A percentile compares a stretch with the other conserved stretches of the same genome.
Conservation (phyloP, 2,888 invertebrate genomes). For the Actias luna region DNA sequence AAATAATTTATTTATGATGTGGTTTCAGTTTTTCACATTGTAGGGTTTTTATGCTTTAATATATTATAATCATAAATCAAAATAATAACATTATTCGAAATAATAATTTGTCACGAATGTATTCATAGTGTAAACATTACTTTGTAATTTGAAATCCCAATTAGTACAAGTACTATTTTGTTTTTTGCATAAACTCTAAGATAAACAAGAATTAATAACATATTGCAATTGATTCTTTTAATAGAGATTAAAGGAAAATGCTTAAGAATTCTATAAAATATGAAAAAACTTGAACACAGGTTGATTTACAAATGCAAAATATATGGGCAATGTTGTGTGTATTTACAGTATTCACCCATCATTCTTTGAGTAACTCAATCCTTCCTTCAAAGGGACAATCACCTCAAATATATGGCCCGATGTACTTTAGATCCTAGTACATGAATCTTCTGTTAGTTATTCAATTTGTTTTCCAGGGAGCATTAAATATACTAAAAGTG, state of each 20-base stretch:
- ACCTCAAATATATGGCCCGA: conserved; percentile 70
- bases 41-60: too few species aligned
- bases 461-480: conserved; percentile 67
- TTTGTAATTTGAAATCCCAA: too few species aligned
- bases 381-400: conserved; percentile 64
- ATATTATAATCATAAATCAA: too few species aligned
- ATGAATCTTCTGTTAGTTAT: conserved; percentile 76
- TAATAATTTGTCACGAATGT: too few species aligned
- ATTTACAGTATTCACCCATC: conserved; percentile 11
- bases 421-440: conserved; percentile 64
- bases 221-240: too few species aligned
- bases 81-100: too few species aligned
- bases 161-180: too few species aligned
- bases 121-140: too few species aligned
- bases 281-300: neutral
- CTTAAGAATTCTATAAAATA: neutral
- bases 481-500: conserved; percentile 36
- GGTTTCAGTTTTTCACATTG: conserved; percentile 7
- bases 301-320: neutral
- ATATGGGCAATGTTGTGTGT: conserved; percentile 6
- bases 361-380: conserved; percentile 58
- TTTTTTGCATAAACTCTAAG: too few species aligned
- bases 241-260: too few species aligned
- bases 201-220: neutral
- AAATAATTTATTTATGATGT: conserved; percentile 32